A percentile compares a stretch with the other conserved stretches of the same genome.
Evolutionary conservation across 2,797 vertebrate genomes (phyloP).

Genomic region (Buceros bicornis): DNA sequence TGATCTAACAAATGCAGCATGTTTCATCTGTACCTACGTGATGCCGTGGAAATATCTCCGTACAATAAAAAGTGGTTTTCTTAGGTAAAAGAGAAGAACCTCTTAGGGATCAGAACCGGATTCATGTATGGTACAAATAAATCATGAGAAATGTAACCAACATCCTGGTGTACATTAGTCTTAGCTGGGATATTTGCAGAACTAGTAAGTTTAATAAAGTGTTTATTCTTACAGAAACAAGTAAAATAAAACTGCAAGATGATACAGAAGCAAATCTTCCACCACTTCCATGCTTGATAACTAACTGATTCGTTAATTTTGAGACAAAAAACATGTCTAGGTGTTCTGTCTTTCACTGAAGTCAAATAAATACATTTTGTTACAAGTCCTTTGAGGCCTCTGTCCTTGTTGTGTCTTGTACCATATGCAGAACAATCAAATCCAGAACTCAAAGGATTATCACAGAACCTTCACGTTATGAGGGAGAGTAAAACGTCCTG

Average conservation of each 20-base stretch:
- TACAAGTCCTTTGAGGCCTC: not conserved
- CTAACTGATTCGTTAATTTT: not conserved
- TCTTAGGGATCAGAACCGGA: not conserved
- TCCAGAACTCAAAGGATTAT: not conserved
- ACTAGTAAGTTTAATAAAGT: not conserved
- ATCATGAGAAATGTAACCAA: not conserved
- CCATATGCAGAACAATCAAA: not conserved
- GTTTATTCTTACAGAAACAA: not conserved
- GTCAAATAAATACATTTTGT: not conserved
- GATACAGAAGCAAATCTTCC: not conserved
- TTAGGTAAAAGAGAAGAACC: not conserved
- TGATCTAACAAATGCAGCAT: not conserved
- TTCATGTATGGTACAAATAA: not conserved
- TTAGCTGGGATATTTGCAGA: not conserved
- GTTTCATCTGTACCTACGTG: not conserved
- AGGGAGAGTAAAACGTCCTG: not conserved
- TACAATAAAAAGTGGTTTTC: not conserved
- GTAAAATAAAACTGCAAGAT: not conserved
- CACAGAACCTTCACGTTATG: not conserved
- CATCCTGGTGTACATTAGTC: not conserved
- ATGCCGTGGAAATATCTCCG: not conserved
- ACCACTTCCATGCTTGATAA: not conserved
- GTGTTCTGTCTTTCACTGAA: not conserved
- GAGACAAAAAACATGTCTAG: not conserved
- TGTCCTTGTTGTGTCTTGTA: not conserved